Evolutionary conservation across 1,140 invertebrate species (phyloP).

Genomic region (Drosophila auraria): DNA sequence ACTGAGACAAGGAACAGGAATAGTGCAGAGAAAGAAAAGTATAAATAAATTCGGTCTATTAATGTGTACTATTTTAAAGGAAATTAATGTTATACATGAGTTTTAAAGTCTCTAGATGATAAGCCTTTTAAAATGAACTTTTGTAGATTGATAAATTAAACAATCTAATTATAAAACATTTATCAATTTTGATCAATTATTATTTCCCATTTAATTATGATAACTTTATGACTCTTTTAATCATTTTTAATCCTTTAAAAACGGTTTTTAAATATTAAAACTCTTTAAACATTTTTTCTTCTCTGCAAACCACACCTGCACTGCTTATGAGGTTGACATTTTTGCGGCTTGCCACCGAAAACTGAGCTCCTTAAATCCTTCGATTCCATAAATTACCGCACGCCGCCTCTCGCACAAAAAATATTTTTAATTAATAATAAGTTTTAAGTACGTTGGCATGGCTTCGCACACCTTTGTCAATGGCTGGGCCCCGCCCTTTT

Average conservation of each 20-base stretch:
- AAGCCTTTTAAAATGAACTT: too few species aligned
- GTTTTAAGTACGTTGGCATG: conserved; percentile 62
- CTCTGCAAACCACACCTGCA: conserved; percentile 11
- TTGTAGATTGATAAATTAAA: too few species aligned
- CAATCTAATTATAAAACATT: too few species aligned
- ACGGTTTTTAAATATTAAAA: background rate
- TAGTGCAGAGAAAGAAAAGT: conserved; percentile 11
- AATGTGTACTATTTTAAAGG: background rate
- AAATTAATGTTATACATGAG: background rate
- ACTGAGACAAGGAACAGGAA: conserved; percentile 6
- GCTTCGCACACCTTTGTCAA: conserved; percentile 43
- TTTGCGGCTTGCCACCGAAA: conserved; percentile 21
- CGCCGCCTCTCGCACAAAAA: conserved; percentile 23
- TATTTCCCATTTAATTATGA: too few species aligned
- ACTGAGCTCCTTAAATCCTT: conserved; percentile 45
- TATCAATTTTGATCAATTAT: too few species aligned
- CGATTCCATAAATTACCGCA: conserved; percentile 53
- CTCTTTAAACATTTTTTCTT: background rate
- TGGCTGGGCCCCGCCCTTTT: conserved; percentile 1
- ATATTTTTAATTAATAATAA: conserved; percentile 80
- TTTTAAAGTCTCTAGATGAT: too few species aligned
- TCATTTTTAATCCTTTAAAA: too few species aligned
- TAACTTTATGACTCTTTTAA: too few species aligned
- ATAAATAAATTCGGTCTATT: background rate
- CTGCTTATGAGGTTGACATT: conserved; percentile 13